phyloP scores from a whole-genome alignment of 2,888 invertebrate species.

The Aspidapion aeneum region DNA sequence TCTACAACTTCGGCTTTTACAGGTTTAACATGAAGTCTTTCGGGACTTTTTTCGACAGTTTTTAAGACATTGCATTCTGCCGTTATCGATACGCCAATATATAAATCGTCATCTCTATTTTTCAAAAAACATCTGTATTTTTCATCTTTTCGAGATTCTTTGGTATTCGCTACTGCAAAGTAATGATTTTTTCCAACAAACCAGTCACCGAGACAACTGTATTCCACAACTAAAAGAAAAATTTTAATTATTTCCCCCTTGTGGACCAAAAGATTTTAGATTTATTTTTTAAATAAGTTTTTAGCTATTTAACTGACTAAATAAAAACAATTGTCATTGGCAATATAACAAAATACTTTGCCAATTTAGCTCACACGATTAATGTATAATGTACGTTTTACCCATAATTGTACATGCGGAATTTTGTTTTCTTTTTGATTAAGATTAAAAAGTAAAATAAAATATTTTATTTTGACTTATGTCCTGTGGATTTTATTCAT shows the following conservation, averaged over 20 bases:
- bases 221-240: conserved; percentile 67
- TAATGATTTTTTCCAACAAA: conserved; percentile 94
- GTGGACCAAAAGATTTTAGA: background rate
- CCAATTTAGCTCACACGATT: too few relatives aligned
- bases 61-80: conserved; percentile 91
- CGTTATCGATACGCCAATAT: conserved; percentile 88
- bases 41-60: conserved; percentile 91
- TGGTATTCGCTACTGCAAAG: conserved; percentile 96
- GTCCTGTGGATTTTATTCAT: too few relatives aligned
- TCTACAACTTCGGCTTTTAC: conserved; percentile 83
- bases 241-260: background rate
- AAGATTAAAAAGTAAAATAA: too few relatives aligned
- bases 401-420: too few relatives aligned
- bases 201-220: conserved; percentile 93
- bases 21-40: conserved; percentile 80
- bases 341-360: too few relatives aligned
- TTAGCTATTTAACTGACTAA: background rate
- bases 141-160: conserved; percentile 92
- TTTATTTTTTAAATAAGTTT: too few relatives aligned
- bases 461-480: too few relatives aligned
- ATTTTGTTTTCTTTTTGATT: too few relatives aligned
- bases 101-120: conserved; percentile 91
- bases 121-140: conserved; percentile 92
- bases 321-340: background rate
- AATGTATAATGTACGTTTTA: too few relatives aligned